A percentile compares a stretch with the other conserved stretches of the same genome.
Conservation (phyloP, 2,888 invertebrate species). For the Catocala fraxini region DNA sequence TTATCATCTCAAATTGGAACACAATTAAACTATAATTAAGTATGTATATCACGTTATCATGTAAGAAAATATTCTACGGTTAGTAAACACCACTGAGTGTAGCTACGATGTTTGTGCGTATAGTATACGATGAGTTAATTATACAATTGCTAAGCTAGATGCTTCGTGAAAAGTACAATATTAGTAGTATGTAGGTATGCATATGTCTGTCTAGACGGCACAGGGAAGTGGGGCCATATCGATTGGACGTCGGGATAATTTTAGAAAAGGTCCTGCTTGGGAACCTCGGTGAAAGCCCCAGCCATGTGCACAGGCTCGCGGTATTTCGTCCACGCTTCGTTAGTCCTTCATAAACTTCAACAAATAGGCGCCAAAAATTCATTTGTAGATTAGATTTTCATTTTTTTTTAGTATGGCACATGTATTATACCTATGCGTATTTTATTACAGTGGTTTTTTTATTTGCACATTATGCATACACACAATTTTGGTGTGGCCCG, state of each 20-base stretch:
- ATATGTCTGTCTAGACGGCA: slow-evolving; percentile 74
- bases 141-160: slow-evolving; percentile 7
- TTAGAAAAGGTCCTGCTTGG: slow-evolving; percentile 63
- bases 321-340: slow-evolving; percentile 3
- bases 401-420: too few species aligned
- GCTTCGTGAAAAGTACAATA: slow-evolving; percentile 24
- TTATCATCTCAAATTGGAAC: slow-evolving; percentile 42
- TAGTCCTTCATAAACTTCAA: neutral
- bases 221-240: slow-evolving; percentile 65
- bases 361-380: too few species aligned
- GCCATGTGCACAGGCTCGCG: slow-evolving; percentile 17
- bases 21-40: slow-evolving; percentile 30
- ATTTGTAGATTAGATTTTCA: too few species aligned
- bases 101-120: too few species aligned
- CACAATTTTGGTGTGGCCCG: too few species aligned
- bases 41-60: slow-evolving; percentile 18
- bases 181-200: slow-evolving; percentile 49
- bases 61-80: slow-evolving; percentile 23
- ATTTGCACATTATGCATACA: too few species aligned
- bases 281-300: slow-evolving; percentile 21
- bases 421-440: too few species aligned
- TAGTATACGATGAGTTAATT: neutral
- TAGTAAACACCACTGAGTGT: slow-evolving; percentile 17
- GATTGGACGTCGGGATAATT: slow-evolving; percentile 70
- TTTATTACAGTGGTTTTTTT: too few species aligned